Evolutionary conservation across 2,888 invertebrate species (phyloP), one percentile per base, ranked within the genome.

Genomic region (Strigamia crassipes): DNA sequence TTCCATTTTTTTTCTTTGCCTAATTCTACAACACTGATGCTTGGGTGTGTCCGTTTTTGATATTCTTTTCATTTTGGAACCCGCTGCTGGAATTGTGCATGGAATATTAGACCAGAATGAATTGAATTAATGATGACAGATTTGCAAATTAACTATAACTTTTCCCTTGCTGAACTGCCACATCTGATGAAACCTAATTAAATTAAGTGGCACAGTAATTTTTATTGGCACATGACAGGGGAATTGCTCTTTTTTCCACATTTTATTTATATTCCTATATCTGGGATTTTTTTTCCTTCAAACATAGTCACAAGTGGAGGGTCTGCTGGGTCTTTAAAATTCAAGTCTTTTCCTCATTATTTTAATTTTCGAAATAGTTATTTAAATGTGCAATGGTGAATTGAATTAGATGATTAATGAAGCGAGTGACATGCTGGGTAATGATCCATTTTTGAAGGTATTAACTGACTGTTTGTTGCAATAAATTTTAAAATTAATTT

Each of bases 51-150:
- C 61, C 18, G 61, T 61, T 61, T 15, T 8, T 61, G 61, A 61
- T 42, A 42, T 15, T 61, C 51, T 61, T 61, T 61, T 61, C 61
- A 21, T 10, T 61, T 23, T 15, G 4, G 1, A 61, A 21, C 61
- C 61, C 18, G 61, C 61, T 61, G n/a, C 61, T 61, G 61, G 61
- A 61, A 18, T 61, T 61, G 61, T 18, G 61, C 61, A 61, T 61
- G 61, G 61, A 61, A 23, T 61, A 61, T 61, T 61, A 61, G 61
- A 9, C 10, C 18, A 18, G 61, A 61, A 61, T 61, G 61, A 61
- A 61, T 61, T 61, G 61, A 61, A 61, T 61, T 61, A 61, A 61
- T 61, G 61, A 61, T 61, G 61, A 61, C 61, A 61, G 61, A 61
- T 61, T 61, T 61, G 61, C 61, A 61, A 61, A 61, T 61, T 61